Evolutionary conservation across 2,113 vertebrate genomes (phyloP), one percentile per base, ranked within the genome.

Genomic region (Cheilinus undulatus): DNA sequence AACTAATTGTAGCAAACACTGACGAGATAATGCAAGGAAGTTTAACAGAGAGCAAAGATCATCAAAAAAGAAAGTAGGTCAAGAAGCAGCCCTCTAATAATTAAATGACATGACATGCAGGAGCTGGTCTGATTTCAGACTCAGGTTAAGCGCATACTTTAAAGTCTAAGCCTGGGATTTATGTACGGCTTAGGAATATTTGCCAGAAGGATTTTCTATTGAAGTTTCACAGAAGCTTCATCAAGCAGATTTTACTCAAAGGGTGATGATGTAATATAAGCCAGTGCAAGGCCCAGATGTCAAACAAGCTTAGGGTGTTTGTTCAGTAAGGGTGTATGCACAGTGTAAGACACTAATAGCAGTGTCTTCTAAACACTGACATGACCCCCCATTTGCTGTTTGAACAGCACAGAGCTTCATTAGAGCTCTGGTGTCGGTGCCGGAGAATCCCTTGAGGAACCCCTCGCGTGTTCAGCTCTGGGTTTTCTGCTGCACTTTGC

Each of bases 161-260:
- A 69, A 86, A 73, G 56, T 73, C 69, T 86, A 86, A 89, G 68
- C 78, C 80, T 56, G 49, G 87, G 85, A 87, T 88, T 89, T 86
- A 60, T 86, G 80, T 87, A 71, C 79, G 84, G 82, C 87, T 90
- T 86, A 80, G 46, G 76, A 74, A 83, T 84, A 84, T 85, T 85
- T 85, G 78, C 69, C 66, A 24, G 53, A 49, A 78, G 84, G 84
- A 77, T 89, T 89, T 91, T 71, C 34, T 34, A 71, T 71, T 76
- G 74, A 87, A 70, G 68, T 80, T 67, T 48, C 56, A 64, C 54
- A 3, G 43, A 77, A 85, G 83, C 66, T 74, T 73, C 60, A 83
- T 77, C 68, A 76, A 85, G 84, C 65, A 84, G 61, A 74, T 74
- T 89, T 82, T 43, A 38, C 61, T 58, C 74, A 54, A 64, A 69